Percentiles rank a stretch among this genome's conserved stretches.
phyloP scores from a whole-genome alignment of 1,140 invertebrate genomes.

The Papilio xuthus region DNA sequence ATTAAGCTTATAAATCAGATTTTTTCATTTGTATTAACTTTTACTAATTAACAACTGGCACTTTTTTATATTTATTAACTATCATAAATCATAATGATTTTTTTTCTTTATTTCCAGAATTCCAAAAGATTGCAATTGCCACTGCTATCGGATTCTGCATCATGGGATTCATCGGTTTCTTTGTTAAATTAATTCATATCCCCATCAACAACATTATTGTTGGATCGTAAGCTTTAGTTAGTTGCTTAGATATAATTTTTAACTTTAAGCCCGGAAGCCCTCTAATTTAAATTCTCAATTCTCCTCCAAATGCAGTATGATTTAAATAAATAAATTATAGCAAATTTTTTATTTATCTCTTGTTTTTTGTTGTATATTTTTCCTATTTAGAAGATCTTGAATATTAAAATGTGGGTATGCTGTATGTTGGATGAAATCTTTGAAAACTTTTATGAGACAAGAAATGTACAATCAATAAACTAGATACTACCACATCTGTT shows the following conservation, averaged over 20 bases:
- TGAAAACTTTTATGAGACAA: no score
- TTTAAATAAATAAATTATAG: constrained; percentile 74
- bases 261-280: constrained; percentile 59
- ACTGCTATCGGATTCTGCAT: constrained; percentile 99
- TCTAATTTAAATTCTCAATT: constrained; percentile 65
- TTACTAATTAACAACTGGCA: neutral
- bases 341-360: constrained; percentile 48
- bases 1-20: no score
- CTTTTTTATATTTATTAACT: no score
- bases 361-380: neutral
- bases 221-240: constrained; percentile 81
- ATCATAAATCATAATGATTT: no score
- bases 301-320: constrained; percentile 48
- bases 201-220: constrained; percentile 99
- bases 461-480: no score
- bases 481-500: no score
- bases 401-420: neutral
- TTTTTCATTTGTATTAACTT: no score
- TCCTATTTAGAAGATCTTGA: neutral
- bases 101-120: constrained; percentile 88
- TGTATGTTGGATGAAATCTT: neutral
- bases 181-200: constrained; percentile 99
- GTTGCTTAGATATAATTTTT: constrained; percentile 58
- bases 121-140: constrained; percentile 99
- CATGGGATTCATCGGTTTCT: constrained; percentile 99